Base-by-base conservation (phyloP, 2,113 vertebrate genomes). In the Neoarius graeffei region DNA sequence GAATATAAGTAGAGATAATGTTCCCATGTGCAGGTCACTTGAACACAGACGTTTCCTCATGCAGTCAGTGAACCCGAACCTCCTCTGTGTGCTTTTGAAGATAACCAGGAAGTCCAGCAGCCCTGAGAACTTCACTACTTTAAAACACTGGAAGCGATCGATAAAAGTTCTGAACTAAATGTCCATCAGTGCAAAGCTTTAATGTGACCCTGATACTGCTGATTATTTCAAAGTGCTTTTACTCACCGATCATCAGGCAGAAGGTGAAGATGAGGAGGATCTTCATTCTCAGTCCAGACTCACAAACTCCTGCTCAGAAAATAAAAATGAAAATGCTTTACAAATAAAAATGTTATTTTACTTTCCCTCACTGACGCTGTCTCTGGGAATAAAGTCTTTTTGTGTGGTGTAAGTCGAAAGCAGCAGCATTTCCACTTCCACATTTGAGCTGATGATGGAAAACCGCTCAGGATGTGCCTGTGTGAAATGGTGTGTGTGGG, bases 41-140 rank as follows among this genome's bases (percentile, higher is more conserved):
- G 35, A 48, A 73, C 17, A 11, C 50, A 1, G 1, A 50, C 8
- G 2, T 73, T 48, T 73, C 67, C 27, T 71, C 27, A 35, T 71
- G 66, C 66, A 69, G n/a, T 35, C 30, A 15, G 27, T 69, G 67
- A 69, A 69, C 27, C 30, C 3, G 67, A 69, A 69, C 11, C 67
- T 69, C 67, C 67, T 69, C 67, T 69, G 67, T 69, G 67, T 69
- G 67, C 67, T 69, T 69, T 30, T 30, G 67, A 35, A 69, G 67
- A 30, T 14, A 14, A 69, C n/a, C n/a, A 66, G 62, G 9, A 66
- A 8, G 8, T 66, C 62, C 62, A n/a, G 62, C 62, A n/a, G 13
- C 62, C 25, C 62, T 66, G 23, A 66, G 62, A 25, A 66, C 62
- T 66, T 66, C 62, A 66, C 25, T 66, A 66, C 23, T 66, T 60